phyloP scores from a whole-genome alignment of 1,140 invertebrate genomes.

The Thaumetopoea pityocampa region DNA sequence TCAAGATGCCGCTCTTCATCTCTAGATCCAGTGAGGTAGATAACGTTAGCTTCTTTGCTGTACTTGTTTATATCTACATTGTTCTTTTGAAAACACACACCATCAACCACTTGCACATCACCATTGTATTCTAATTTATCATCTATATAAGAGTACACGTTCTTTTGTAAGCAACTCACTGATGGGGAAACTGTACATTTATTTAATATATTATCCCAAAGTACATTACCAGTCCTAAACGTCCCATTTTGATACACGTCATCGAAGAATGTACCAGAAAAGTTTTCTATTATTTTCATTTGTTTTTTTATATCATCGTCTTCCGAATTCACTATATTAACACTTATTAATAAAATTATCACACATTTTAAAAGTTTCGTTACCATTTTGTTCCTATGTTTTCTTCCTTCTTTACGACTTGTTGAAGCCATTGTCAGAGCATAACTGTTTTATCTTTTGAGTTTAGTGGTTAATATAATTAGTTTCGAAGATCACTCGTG shows the following conservation, averaged over 20 bases:
- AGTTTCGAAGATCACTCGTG: too few relatives aligned
- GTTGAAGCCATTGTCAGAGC: constrained; percentile 50
- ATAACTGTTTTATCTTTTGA: constrained; percentile 53
- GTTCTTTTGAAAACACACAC: constrained; percentile 83
- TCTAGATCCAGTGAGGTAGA: constrained; percentile 57
- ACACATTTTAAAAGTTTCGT: constrained; percentile 17
- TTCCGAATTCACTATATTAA: constrained; percentile 36
- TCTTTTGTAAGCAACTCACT: constrained; percentile 85
- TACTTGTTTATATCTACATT: constrained; percentile 77
- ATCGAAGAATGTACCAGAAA: constrained; percentile 48
- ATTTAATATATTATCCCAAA: constrained; percentile 83
- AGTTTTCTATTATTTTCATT: constrained; percentile 48
- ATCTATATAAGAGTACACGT: constrained; percentile 83
- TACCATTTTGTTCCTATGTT: constrained; percentile 3
- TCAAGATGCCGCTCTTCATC: constrained; percentile 56
- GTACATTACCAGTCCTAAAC: constrained; percentile 78
- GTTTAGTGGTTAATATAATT: too few relatives aligned
- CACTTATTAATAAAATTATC: constrained; percentile 33
- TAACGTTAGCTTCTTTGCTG: constrained; percentile 60
- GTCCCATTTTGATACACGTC: constrained; percentile 63
- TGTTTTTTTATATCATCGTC: constrained; percentile 44
- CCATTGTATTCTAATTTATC: constrained; percentile 77
- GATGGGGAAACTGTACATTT: constrained; percentile 81
- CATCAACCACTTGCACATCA: constrained; percentile 83
- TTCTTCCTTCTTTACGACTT: constrained; percentile 2